Conservation (phyloP, 1,140 invertebrate species). For the Danaus melanippus region DNA sequence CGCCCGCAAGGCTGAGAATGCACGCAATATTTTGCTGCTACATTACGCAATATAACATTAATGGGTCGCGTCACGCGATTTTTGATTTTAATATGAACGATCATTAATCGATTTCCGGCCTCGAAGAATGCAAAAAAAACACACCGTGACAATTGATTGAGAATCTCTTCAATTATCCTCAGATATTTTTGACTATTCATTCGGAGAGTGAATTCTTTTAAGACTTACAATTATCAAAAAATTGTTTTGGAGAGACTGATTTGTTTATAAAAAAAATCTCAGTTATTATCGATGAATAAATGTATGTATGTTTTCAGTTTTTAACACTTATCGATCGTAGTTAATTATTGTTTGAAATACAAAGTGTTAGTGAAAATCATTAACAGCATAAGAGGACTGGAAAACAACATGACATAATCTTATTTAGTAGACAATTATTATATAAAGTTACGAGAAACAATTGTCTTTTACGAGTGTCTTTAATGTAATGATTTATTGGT, state of each 20-base stretch:
- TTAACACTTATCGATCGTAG: too few species aligned
- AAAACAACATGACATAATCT: conserved; percentile 4
- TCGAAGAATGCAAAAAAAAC: too few species aligned
- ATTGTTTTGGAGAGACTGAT: not conserved
- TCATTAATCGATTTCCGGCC: conserved; percentile 3
- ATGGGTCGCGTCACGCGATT: conserved; percentile 8
- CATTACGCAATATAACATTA: conserved; percentile 33
- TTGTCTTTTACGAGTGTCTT: conserved; percentile 24
- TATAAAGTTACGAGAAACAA: conserved; percentile 14
- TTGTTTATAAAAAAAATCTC: not conserved
- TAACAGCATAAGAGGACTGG: too few species aligned
- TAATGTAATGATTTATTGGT: conserved; percentile 24
- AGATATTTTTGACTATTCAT: too few species aligned
- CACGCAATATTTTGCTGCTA: conserved; percentile 32
- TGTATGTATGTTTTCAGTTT: too few species aligned
- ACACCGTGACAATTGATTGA: too few species aligned
- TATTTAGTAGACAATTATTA: conserved; percentile 25
- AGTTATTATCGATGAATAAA: too few species aligned
- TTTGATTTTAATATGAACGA: not conserved
- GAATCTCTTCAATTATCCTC: too few species aligned
- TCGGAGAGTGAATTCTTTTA: too few species aligned
- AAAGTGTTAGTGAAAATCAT: too few species aligned
- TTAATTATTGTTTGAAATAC: too few species aligned
- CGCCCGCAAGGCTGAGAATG: conserved; percentile 45
- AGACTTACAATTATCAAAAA: too few species aligned